A percentile compares a stretch with the other conserved stretches of the same genome.
Conservation (phyloP, 2,888 invertebrate genomes). For the Petrolisthes manimaculis region DNA sequence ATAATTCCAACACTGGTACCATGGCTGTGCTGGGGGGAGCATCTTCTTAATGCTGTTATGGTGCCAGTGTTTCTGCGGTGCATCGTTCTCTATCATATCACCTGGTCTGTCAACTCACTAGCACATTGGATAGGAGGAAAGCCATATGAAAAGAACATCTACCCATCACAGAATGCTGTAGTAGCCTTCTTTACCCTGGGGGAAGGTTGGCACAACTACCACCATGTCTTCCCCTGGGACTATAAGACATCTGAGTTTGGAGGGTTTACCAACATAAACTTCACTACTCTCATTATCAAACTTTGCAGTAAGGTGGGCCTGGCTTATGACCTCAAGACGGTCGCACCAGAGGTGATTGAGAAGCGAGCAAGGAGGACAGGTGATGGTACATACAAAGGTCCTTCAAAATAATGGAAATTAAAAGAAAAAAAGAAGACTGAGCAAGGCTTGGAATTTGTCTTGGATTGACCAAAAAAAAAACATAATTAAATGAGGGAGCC, state of each 20-base stretch:
- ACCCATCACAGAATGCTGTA: conserved; percentile 67
- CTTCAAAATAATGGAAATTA: no score
- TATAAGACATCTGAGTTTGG: conserved; percentile 92
- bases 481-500: no score
- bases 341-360: conserved; percentile 77
- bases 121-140: conserved; percentile 92
- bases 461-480: no score
- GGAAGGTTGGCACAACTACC: conserved; percentile 95
- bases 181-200: conserved; percentile 76
- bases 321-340: conserved; percentile 89
- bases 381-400: conserved; percentile 73
- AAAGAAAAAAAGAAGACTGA: no score
- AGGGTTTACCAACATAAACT: conserved; percentile 76
- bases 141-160: conserved; percentile 82
- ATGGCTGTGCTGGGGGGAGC: conserved; percentile 86
- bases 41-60: conserved; percentile 83
- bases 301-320: conserved; percentile 85
- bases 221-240: conserved; percentile 93
- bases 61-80: conserved; percentile 85
- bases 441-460: no score
- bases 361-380: conserved; percentile 81
- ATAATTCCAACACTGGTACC: conserved; percentile 85
- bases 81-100: conserved; percentile 87
- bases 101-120: conserved; percentile 94
- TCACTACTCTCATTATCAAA: conserved; percentile 84